Percentiles rank a stretch among this genome's conserved stretches.
Evolutionary conservation across 2,113 vertebrate species (phyloP).

Genomic region (Leptobrachium ailaonicum): DNA sequence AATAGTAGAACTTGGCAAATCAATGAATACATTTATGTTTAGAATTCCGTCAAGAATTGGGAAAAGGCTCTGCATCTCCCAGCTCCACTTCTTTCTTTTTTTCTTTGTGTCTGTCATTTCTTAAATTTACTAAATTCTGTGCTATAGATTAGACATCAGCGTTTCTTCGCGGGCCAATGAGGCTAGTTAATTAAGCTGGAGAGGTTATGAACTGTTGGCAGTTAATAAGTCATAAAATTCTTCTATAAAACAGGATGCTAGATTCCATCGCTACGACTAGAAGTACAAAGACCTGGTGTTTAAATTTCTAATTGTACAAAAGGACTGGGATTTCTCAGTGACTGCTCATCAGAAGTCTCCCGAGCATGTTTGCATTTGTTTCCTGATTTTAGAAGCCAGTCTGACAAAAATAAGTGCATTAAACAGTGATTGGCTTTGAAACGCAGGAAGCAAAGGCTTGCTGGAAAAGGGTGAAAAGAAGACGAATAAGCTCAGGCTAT

Average conservation of each 20-base stretch:
- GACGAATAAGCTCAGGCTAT: conserved; percentile 46
- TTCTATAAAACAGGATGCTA: conserved; percentile 87
- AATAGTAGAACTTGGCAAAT: conserved; percentile 79
- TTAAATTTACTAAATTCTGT: conserved; percentile 69
- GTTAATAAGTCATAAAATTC: conserved; percentile 98
- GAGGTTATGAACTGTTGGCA: conserved; percentile 98
- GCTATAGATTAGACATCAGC: conserved; percentile 88
- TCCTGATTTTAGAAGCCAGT: conserved; percentile 89
- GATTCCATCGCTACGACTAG: conserved; percentile 88
- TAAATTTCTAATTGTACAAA: conserved; percentile 89
- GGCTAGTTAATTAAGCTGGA: conserved; percentile 89
- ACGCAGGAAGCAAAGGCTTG: conserved; percentile 73
- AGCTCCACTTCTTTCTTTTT: conserved; percentile 66
- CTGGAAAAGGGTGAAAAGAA: conserved; percentile 58
- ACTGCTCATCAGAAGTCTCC: conserved; percentile 85
- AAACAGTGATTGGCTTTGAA: conserved; percentile 86
- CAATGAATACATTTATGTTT: conserved; percentile 73
- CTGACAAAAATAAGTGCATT: conserved; percentile 88
- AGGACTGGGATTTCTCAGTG: conserved; percentile 89
- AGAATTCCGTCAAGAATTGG: conserved; percentile 77
- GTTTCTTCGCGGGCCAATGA: conserved; percentile 84
- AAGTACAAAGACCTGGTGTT: conserved; percentile 88
- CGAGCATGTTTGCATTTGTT: conserved; percentile 82
- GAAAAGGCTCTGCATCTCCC: conserved; percentile 68
- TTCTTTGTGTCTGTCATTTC: conserved; percentile 57